phyloP scores from a whole-genome alignment of 2,797 vertebrate species.

The Oceanodroma leucorhoa region DNA sequence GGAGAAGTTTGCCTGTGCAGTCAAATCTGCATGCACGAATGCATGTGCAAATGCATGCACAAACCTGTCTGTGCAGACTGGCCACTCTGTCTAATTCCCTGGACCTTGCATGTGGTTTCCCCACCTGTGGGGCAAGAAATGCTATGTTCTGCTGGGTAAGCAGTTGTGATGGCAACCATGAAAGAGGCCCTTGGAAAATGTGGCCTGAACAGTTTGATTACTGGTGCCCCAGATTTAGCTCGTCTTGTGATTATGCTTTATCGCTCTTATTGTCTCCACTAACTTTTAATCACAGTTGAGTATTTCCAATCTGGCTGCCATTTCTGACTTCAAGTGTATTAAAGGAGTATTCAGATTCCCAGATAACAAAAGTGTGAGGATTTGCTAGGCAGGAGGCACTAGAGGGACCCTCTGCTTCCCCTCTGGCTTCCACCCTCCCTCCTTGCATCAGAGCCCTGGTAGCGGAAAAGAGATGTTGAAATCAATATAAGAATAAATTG shows the following conservation, averaged over 20 bases:
- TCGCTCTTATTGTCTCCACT: neutral
- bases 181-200: neutral
- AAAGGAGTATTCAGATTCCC: neutral
- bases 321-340: slow-evolving; percentile 32
- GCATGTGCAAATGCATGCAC: neutral
- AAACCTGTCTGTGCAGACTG: neutral
- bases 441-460: slow-evolving; percentile 3
- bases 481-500: slow-evolving; percentile 80
- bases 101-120: neutral
- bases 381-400: neutral
- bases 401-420: neutral
- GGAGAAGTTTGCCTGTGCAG: neutral
- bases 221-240: neutral
- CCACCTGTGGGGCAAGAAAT: neutral
- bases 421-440: neutral
- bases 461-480: slow-evolving; percentile 63
- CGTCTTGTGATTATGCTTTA: neutral
- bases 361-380: neutral
- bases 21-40: neutral
- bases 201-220: neutral
- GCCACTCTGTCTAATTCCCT: neutral
- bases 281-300: slow-evolving; percentile 26
- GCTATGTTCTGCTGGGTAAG: neutral
- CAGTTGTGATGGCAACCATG: neutral
- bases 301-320: slow-evolving; percentile 3